Evolutionary conservation across 2,797 vertebrate genomes (phyloP).

Genomic region (Molossus molossus): DNA sequence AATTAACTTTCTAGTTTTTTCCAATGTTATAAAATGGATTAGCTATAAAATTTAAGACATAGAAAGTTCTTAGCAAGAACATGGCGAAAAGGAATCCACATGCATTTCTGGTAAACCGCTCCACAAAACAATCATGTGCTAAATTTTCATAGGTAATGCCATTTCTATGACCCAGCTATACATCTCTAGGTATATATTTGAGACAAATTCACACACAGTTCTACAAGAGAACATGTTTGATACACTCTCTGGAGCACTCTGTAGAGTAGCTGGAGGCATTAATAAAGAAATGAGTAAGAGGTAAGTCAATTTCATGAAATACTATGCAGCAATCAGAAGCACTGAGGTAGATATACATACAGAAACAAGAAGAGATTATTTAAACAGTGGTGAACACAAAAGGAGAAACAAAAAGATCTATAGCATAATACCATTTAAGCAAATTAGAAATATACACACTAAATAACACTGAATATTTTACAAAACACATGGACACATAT

Average conservation of each 20-base stretch:
- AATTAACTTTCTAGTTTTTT: conserved; percentile 41
- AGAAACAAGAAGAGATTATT: conserved; percentile 28
- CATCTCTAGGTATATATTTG: not conserved
- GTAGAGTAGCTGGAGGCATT: not conserved
- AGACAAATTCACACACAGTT: conserved; percentile 35
- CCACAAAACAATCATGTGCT: not conserved
- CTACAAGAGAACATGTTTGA: not conserved
- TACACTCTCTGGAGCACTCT: not conserved
- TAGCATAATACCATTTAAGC: conserved; percentile 2
- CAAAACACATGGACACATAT: not conserved
- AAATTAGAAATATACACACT: conserved; percentile 45
- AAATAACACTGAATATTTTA: conserved; percentile 59
- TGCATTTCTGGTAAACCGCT: not conserved
- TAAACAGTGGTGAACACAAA: conserved; percentile 49
- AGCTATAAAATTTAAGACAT: conserved; percentile 5
- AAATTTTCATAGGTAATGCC: conserved; percentile 23
- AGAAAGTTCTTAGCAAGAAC: conserved; percentile 25
- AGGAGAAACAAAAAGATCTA: conserved; percentile 52
- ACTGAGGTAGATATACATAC: not conserved
- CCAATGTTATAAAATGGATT: conserved; percentile 4
- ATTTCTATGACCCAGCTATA: not conserved
- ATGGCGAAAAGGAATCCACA: not conserved
- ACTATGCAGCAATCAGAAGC: not conserved
- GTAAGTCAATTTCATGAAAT: conserved; percentile 42
- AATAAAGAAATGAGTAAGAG: not conserved